Base-by-base conservation (phyloP, 2,888 invertebrate genomes). In the Meteorus colon region DNA sequence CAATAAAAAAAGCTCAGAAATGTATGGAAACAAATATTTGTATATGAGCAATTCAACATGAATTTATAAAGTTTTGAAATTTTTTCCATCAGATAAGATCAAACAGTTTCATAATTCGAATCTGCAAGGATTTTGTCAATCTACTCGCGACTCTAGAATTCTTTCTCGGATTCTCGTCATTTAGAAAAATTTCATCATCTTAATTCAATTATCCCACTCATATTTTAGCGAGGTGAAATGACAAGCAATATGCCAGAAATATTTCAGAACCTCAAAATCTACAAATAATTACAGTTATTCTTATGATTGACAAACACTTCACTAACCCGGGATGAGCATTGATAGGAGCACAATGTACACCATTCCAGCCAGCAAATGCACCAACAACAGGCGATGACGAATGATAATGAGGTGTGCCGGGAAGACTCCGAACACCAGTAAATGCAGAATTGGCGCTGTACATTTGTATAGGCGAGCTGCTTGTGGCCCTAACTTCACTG, bases 51-150 rank as follows among this genome's bases (percentile, higher is more conserved):
- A 51, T 51, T 65, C n/a, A 55, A 71, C 37, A 63, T 29, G 55
- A 34, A 24, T 0, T 37, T 55, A 45, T n/a, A 37, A 29, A 70
- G 5, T 31, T 24, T 45, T 12, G 6, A 37, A 41, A 8, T 8
- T 24, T 74, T 29, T 80, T 80, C 76, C 70, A 78, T 88, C 88
- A 88, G 87, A 87, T 88, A 88, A 88, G 88, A 88, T 88, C 88
- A 88, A 88, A 88, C 73, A 63, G 27, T 4, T 16, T 88, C 88
- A 88, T 79, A 72, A 82, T 85, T 79, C 84, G 82, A 87, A 85
- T 88, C 85, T 72, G 77, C 83, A 79, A 82, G 87, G 86, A 86
- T 73, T 81, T 79, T 80, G 59, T 76, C 65, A 81, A 82, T 88
- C 87, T 62, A 88, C 87, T 82, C 79, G 83, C 78, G 87, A 88